phyloP scores from a whole-genome alignment of 1,140 invertebrate species.

The Formica selysi region DNA sequence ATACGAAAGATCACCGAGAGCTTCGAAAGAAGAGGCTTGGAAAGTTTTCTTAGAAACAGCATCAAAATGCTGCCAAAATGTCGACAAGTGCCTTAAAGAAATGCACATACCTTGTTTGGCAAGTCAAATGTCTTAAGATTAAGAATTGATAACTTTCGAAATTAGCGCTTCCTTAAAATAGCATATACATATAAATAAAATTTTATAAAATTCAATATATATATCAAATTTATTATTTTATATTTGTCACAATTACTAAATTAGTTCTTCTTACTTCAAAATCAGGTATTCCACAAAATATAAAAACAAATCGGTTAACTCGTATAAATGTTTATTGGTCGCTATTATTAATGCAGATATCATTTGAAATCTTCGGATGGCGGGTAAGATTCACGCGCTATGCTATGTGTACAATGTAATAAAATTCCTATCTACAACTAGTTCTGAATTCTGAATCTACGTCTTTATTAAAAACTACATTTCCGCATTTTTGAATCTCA shows the following conservation, averaged over 20 bases:
- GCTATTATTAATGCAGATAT: slow-evolving; percentile 25
- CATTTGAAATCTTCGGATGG: slow-evolving; percentile 16
- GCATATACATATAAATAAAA: neutral
- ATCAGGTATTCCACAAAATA: neutral
- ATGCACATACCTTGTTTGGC: slow-evolving; percentile 18
- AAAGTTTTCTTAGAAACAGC: slow-evolving; percentile 51
- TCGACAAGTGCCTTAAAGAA: slow-evolving; percentile 56
- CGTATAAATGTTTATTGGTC: slow-evolving; percentile 51
- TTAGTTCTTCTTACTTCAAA: neutral
- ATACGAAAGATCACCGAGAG: slow-evolving; percentile 57
- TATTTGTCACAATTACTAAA: neutral
- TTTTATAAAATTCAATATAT: slow-evolving; percentile 1
- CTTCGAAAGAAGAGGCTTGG: slow-evolving; percentile 41
- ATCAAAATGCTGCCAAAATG: slow-evolving; percentile 63
- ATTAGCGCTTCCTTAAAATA: neutral
- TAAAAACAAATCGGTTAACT: slow-evolving; percentile 5
- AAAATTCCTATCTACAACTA: slow-evolving; percentile 23
- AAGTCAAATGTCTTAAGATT: neutral
- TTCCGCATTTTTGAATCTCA: slow-evolving; percentile 20
- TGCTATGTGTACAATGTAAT: neutral
- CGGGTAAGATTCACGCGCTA: neutral
- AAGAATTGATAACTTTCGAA: neutral
- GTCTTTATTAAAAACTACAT: slow-evolving; percentile 25
- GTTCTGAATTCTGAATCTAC: neutral
- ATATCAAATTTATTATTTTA: neutral